Conservation (phyloP, 2,113 vertebrate genomes). For the Anser brachyrhynchus region DNA sequence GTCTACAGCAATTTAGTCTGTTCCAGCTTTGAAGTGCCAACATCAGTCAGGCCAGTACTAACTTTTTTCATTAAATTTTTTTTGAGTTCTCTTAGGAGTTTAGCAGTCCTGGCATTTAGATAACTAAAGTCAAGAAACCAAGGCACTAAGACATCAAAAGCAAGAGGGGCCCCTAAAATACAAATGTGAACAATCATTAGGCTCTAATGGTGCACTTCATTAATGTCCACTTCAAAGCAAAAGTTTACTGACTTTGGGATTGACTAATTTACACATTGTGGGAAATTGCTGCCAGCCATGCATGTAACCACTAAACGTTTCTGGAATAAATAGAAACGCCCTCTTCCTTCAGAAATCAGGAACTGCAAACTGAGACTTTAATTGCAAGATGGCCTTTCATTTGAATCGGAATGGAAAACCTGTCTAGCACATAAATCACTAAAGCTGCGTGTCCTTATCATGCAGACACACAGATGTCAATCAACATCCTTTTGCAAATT, state of each 20-base stretch:
- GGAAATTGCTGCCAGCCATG: slow-evolving; percentile 96
- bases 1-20: slow-evolving; percentile 94
- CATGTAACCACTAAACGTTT: slow-evolving; percentile 85
- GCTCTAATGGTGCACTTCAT: slow-evolving; percentile 93
- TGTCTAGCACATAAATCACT: background rate
- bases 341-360: slow-evolving; percentile 80
- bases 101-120: slow-evolving; percentile 87
- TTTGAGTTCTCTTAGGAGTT: slow-evolving; percentile 85
- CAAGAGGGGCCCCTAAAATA: slow-evolving; percentile 82
- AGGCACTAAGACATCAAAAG: slow-evolving; percentile 89
- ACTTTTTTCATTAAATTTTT: slow-evolving; percentile 83
- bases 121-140: slow-evolving; percentile 84
- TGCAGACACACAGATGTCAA: slow-evolving; percentile 13
- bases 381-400: slow-evolving; percentile 52
- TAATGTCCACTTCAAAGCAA: slow-evolving; percentile 93
- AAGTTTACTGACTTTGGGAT: slow-evolving; percentile 92
- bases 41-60: slow-evolving; percentile 83
- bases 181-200: slow-evolving; percentile 84
- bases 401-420: slow-evolving; percentile 46
- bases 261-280: slow-evolving; percentile 99
- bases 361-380: slow-evolving; percentile 73
- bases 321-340: slow-evolving; percentile 82
- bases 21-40: slow-evolving; percentile 94
- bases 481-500: slow-evolving; percentile 2
- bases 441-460: slow-evolving; percentile 37